Evolutionary conservation across 2,888 invertebrate species (phyloP).

Genomic region (Calliscelio sp.): DNA sequence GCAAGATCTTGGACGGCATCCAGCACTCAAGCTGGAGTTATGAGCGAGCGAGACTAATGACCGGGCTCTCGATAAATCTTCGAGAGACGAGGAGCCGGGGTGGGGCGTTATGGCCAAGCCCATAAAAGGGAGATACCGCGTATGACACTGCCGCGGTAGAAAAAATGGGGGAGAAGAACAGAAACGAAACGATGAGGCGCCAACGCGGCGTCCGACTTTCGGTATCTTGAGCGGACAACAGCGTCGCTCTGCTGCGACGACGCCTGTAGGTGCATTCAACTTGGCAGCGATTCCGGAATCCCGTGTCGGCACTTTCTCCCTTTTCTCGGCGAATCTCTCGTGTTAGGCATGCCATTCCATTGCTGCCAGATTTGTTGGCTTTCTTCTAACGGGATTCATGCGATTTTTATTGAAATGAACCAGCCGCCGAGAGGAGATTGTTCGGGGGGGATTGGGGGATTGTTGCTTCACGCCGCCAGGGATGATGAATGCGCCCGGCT

Average conservation of each 20-base stretch:
- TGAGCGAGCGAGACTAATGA: slow-evolving; percentile 75
- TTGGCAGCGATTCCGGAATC: slow-evolving; percentile 79
- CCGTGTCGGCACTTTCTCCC: slow-evolving; percentile 70
- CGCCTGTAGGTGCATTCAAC: slow-evolving; percentile 80
- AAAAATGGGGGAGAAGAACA: slow-evolving; percentile 54
- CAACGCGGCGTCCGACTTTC: slow-evolving; percentile 80
- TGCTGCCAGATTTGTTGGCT: slow-evolving; percentile 46
- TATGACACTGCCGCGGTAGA: slow-evolving; percentile 54
- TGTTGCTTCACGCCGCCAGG: slow-evolving; percentile 35
- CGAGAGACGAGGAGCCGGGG: slow-evolving; percentile 7
- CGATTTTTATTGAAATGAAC: slow-evolving; percentile 60
- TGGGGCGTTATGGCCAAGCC: slow-evolving; percentile 31
- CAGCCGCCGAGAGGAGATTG: too few relatives aligned
- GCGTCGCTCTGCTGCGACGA: slow-evolving; percentile 75
- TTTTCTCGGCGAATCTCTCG: slow-evolving; percentile 43
- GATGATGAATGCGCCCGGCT: slow-evolving; percentile 49
- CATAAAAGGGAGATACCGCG: slow-evolving; percentile 71
- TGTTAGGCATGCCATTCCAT: slow-evolving; percentile 35
- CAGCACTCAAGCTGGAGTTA: slow-evolving; percentile 73
- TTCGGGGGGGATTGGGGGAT: slow-evolving; percentile 41
- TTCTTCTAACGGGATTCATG: slow-evolving; percentile 46
- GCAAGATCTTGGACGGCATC: slow-evolving; percentile 74
- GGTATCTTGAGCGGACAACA: slow-evolving; percentile 70
- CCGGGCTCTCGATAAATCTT: slow-evolving; percentile 73
- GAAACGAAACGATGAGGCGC: slow-evolving; percentile 80